These are phyloP conservation scores for Ceratotherium simum DNA, from an alignment of 2,113 vertebrate genomes.

Conservation along the genomic window DNA sequence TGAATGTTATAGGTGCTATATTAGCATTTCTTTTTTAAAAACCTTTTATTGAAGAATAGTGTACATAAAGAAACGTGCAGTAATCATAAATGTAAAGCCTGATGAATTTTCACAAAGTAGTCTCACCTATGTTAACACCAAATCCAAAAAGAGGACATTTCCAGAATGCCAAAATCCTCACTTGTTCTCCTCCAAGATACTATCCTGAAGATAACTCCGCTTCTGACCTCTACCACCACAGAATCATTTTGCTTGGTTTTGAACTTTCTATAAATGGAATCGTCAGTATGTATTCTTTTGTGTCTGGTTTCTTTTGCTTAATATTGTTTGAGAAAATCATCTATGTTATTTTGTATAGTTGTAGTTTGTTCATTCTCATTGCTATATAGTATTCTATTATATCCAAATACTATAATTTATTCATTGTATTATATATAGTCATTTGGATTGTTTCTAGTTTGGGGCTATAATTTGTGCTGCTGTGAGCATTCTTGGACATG, in stretches of 20 bases:
- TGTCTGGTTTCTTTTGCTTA: neutral
- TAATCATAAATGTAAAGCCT: neutral
- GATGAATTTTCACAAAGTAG: slow-evolving; percentile 23
- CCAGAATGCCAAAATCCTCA: neutral
- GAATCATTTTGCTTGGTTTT: slow-evolving; percentile 8
- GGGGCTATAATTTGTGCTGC: neutral
- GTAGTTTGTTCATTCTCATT: neutral
- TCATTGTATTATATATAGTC: neutral
- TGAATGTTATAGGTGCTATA: neutral
- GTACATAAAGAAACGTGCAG: neutral
- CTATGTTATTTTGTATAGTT: neutral
- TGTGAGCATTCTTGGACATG: neutral
- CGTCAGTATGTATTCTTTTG: neutral
- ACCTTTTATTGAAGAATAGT: neutral
- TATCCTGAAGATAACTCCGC: neutral
- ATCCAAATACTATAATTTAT: neutral
- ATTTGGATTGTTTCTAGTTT: slow-evolving; percentile 50
- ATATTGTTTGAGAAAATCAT: slow-evolving; percentile 5
- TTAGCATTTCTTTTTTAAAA: neutral
- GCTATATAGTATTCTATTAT: neutral
- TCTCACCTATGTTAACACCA: neutral
- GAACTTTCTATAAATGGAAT: slow-evolving; percentile 15
- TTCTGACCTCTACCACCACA: neutral
- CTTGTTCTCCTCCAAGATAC: neutral
- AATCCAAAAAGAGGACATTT: neutral